These are phyloP conservation scores for Melanchra persicariae DNA, from an alignment of 2,888 invertebrate genomes.

Conservation along the genomic window DNA sequence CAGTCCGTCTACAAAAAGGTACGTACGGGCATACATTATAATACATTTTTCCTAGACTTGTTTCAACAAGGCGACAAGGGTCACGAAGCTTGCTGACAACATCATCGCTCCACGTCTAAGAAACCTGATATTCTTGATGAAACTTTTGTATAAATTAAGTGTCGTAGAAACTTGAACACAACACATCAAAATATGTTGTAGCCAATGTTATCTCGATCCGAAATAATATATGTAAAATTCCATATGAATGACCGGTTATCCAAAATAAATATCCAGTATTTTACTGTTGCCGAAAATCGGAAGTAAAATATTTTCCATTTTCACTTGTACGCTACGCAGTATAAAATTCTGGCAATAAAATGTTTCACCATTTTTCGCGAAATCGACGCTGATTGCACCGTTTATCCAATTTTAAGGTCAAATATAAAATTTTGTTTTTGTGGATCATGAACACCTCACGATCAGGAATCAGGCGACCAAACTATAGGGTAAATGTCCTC, in stretches of 20 bases:
- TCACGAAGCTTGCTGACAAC: neutral
- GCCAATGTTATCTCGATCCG: too few relatives aligned
- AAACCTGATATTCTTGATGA: neutral
- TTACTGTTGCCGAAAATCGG: neutral
- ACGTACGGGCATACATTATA: constrained; percentile 44
- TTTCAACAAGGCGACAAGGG: neutral
- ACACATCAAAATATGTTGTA: too few relatives aligned
- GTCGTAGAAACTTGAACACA: neutral
- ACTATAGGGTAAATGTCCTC: neutral
- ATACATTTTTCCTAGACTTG: neutral
- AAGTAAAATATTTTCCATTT: neutral
- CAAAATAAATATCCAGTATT: neutral
- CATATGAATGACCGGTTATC: neutral
- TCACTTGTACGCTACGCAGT: too few relatives aligned
- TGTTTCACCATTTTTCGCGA: neutral
- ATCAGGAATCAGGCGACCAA: neutral
- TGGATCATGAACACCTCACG: neutral
- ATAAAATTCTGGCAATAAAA: too few relatives aligned
- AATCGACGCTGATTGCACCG: neutral
- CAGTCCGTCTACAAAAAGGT: constrained; percentile 88
- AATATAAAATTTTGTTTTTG: neutral
- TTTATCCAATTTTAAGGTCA: neutral
- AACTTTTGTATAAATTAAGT: constrained; percentile 2
- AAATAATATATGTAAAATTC: constrained; percentile 1
- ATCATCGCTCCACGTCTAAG: neutral